These are phyloP conservation scores for Talpa occidentalis DNA, from an alignment of 2,113 vertebrate genomes.

Conservation along the genomic window DNA sequence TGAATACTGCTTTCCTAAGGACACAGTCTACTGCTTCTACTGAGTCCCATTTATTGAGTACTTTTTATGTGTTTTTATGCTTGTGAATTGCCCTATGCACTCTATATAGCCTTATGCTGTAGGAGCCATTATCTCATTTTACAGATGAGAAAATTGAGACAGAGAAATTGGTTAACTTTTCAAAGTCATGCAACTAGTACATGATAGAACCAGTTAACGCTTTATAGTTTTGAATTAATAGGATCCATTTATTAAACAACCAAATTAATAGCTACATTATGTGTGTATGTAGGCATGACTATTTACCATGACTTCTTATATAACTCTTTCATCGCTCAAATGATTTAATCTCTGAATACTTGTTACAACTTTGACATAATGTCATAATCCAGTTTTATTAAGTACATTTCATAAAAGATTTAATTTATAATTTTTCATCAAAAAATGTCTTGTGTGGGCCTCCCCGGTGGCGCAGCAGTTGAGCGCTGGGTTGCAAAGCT, in stretches of 20 bases:
- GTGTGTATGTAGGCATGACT: background rate
- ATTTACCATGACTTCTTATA: background rate
- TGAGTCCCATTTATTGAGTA: background rate
- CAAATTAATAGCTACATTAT: background rate
- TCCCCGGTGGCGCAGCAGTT: too few species aligned
- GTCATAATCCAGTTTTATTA: background rate
- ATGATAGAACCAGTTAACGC: background rate
- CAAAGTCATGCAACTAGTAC: background rate
- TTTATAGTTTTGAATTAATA: background rate
- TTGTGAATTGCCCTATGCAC: background rate
- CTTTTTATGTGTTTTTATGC: background rate
- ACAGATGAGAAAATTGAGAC: background rate
- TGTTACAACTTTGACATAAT: background rate
- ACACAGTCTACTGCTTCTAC: background rate
- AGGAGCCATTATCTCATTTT: background rate
- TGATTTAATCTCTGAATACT: background rate
- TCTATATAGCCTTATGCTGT: background rate
- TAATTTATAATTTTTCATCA: constrained; percentile 18
- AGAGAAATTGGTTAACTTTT: background rate
- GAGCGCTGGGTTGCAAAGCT: too few species aligned
- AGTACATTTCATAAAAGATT: background rate
- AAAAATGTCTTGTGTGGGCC: too few species aligned
- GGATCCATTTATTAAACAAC: background rate
- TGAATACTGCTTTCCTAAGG: background rate
- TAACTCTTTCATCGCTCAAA: too few species aligned